Percentiles rank a stretch among this genome's conserved stretches.
These are phyloP conservation scores for Garra rufa DNA, from an alignment of 2,113 vertebrate genomes.

Conservation along the genomic window DNA sequence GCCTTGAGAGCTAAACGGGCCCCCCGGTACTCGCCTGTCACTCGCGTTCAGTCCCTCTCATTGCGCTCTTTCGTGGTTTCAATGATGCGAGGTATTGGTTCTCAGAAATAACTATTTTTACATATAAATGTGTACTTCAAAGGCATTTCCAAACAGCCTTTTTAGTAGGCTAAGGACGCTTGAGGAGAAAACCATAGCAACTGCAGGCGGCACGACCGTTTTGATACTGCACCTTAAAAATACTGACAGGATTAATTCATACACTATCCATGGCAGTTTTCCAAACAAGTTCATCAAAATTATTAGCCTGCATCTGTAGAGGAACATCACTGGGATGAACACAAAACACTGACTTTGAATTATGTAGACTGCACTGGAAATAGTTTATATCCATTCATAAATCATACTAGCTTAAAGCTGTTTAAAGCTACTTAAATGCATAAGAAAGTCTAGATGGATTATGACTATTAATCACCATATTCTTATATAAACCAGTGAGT, in stretches of 20 bases:
- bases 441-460: not conserved
- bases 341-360: not conserved
- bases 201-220: not conserved
- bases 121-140: not conserved
- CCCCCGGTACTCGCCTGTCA: not conserved
- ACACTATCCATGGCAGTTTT: not conserved
- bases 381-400: not conserved
- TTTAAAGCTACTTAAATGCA: not conserved
- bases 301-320: not conserved
- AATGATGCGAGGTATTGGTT: not conserved
- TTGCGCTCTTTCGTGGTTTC: not conserved
- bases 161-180: too few relatives aligned
- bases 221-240: too few relatives aligned
- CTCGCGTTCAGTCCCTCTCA: not conserved
- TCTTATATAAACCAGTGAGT: not conserved
- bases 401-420: not conserved
- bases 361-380: not conserved
- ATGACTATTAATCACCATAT: not conserved
- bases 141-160: not conserved
- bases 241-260: not conserved
- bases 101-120: not conserved
- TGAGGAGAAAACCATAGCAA: not conserved
- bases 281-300: not conserved
- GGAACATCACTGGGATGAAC: not conserved
- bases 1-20: not conserved